Evolutionary conservation across 2,113 vertebrate species (phyloP).

Genomic region (Apodemus speciosus): DNA sequence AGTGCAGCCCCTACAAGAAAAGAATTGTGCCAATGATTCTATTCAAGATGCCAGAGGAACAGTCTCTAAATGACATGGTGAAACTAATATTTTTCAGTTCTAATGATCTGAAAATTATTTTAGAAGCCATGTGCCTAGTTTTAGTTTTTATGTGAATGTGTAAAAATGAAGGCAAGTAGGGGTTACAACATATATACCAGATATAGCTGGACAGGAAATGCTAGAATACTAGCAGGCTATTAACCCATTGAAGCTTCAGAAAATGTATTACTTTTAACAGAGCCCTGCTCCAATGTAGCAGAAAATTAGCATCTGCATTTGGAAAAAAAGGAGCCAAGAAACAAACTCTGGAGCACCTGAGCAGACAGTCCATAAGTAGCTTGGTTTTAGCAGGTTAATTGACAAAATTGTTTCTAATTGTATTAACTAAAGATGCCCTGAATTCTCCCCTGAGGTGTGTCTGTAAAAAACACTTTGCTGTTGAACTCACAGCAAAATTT

Average conservation of each 20-base stretch:
- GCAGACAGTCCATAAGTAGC: slow-evolving; percentile 58
- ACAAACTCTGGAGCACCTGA: slow-evolving; percentile 62
- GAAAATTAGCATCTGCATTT: slow-evolving; percentile 76
- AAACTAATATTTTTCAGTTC: neutral
- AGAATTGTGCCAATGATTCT: rapidly evolving
- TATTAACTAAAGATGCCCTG: slow-evolving; percentile 75
- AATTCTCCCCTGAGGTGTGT: slow-evolving; percentile 58
- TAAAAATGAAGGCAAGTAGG: neutral
- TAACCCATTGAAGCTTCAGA: slow-evolving; percentile 54
- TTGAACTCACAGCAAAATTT: slow-evolving; percentile 23
- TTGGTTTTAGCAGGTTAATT: slow-evolving; percentile 74
- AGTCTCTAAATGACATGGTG: neutral
- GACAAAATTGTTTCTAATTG: slow-evolving; percentile 69
- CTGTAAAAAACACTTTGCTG: slow-evolving; percentile 47
- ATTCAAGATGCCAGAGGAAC: neutral
- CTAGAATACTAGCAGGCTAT: slow-evolving; percentile 9
- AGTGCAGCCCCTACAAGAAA: neutral
- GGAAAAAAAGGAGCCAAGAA: slow-evolving; percentile 33
- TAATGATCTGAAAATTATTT: slow-evolving; percentile 58
- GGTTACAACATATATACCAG: neutral
- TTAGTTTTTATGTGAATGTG: slow-evolving; percentile 15
- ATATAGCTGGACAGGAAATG: slow-evolving; percentile 14
- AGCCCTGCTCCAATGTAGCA: slow-evolving; percentile 48
- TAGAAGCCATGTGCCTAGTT: slow-evolving; percentile 2
- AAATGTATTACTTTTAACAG: slow-evolving; percentile 59